Base-by-base conservation (phyloP, 1,140 invertebrate genomes). In the Leptinotarsa texana region DNA sequence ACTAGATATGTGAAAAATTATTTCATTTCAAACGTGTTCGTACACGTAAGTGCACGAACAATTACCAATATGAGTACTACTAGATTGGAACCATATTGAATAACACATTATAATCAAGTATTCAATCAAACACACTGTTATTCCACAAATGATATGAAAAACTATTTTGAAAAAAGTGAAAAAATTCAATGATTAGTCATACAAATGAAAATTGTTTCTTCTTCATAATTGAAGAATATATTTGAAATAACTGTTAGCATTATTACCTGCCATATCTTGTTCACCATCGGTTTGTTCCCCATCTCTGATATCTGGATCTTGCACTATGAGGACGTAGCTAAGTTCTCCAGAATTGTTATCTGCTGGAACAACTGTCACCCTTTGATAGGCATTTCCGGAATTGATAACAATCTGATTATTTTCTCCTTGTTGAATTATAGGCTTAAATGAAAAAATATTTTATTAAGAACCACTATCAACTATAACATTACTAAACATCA, bases 241-340 rank as follows among this genome's bases (percentile, higher is more conserved):
- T 11, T 42, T 42, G 33, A 42, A 42, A 42, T 42, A 42, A 42
- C 33, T 42, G 33, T 42, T 42, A 42, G 33, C 33, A 57, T 57
- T 57, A 57, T 75, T 79, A 81, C 82, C 82, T 21, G 88, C 89
- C 24, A 90, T 86, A 81, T 90, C 89, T 76, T 90, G 89, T 79
- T 90, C 89, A 3, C 88, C 86, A 79, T 90, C 88, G 74, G 88
- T 89, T 69, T 89, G 88, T 79, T 91, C 89, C 13, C 86, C 89
- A 70, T 91, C 90, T 77, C 87, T 87, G 8, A 87, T 86, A 13
- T 88, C 85, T 5, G 89, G 89, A 83, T 93, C 92, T 75, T 95
- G 93, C 4, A 97, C 94, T 77, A 96, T 95, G 15, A 97, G 86
- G 0, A 97, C 94, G 84, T 96, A 97, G 85, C 93, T 96, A 1